These are phyloP conservation scores for Anseranas semipalmata DNA, from an alignment of 2,113 vertebrate genomes.

Conservation along the genomic window DNA sequence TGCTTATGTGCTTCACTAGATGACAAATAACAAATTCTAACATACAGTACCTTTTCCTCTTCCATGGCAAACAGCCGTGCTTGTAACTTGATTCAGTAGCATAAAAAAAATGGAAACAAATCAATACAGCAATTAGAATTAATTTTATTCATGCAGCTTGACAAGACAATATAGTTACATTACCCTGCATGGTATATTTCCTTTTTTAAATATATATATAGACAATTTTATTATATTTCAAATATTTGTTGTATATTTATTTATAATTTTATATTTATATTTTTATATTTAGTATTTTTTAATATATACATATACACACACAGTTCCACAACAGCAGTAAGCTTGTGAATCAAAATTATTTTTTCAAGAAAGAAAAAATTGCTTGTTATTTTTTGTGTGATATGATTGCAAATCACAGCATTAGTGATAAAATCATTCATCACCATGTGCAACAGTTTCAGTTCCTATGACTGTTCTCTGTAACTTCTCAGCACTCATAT, in stretches of 20 bases:
- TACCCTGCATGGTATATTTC: neutral
- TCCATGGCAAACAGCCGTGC: slow-evolving; percentile 83
- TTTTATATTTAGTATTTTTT: too few relatives aligned
- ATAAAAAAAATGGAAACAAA: neutral
- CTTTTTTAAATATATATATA: neutral
- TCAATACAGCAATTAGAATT: neutral
- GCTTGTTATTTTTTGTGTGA: neutral
- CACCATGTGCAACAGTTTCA: neutral
- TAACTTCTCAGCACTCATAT: neutral
- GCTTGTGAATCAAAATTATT: neutral
- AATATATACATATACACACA: too few relatives aligned
- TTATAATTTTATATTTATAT: too few relatives aligned
- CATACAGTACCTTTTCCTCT: slow-evolving; percentile 89
- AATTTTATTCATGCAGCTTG: neutral
- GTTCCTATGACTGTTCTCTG: neutral
- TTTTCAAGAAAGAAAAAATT: neutral
- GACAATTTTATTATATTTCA: too few relatives aligned
- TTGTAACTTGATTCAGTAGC: slow-evolving; percentile 81
- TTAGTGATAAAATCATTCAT: neutral
- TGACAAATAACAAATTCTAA: neutral
- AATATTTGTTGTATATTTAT: too few relatives aligned
- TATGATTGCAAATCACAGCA: neutral
- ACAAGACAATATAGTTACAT: neutral
- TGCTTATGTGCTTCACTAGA: neutral
- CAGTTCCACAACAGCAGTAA: neutral